Base-by-base conservation (phyloP, 2,113 vertebrate genomes). In the Beaufortia kweichowensis region DNA sequence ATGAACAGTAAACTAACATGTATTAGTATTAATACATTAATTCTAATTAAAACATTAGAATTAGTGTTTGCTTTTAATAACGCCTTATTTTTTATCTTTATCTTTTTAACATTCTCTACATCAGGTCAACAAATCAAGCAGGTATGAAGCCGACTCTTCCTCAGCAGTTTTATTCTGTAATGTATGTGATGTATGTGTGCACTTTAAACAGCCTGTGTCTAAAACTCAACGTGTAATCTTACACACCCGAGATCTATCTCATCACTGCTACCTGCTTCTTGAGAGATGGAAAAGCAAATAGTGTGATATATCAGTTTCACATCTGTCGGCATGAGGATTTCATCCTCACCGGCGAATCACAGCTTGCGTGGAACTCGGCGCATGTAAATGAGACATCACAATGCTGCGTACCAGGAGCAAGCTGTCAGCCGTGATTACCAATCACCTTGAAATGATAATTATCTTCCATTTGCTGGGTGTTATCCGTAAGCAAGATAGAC, bases 401-500 rank as follows among this genome's bases (percentile, higher is more conserved):
- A 65, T 55, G 46, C 39, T 10, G 61, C 14, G 28, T 59, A 73
- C 24, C 33, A 57, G 68, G 31, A 46, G 48, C 61, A 41, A 50
- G 21, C 68, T 79, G 61, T 66, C 56, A 77, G 53, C 79, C 48
- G 26, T 72, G 68, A 79, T 79, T 79, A 72, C 77, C 50, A 63
- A 24, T 57, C 41, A 68, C 74, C 74, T 76, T 81, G 60, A 81
- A 29, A 81, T 73, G 61, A 81, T 81, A 77, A 81, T 81, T 73
- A 81, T 64, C 63, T 72, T 64, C 67, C 68, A 79, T 79, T 79
- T 73, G 43, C 67, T 60, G 48, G 39, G 66, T 60, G 61, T 48
- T 59, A 60, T 60, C 39, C 10, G 1, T 77, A 77, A 71, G 68
- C 77, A 79, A 71, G 77, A 78, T 55, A 78, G 59, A 72, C 67